Percentiles rank a stretch among this genome's conserved stretches.
Evolutionary conservation across 2,113 vertebrate genomes (phyloP).

Genomic region (Motacilla tschutschensis): DNA sequence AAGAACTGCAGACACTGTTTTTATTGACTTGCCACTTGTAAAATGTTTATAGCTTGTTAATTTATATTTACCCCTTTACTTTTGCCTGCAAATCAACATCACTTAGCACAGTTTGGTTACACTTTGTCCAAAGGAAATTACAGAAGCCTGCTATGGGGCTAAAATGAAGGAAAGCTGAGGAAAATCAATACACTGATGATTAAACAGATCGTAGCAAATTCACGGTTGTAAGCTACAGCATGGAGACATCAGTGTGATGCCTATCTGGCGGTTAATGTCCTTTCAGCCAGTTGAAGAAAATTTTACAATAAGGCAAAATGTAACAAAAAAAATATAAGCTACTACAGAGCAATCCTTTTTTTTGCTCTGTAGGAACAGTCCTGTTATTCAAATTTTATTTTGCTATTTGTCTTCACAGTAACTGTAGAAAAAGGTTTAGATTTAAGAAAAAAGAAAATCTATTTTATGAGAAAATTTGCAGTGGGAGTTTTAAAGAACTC

Average conservation of each 20-base stretch:
- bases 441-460: constrained; percentile 25
- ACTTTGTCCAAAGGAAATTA: constrained; percentile 85
- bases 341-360: constrained; percentile 32
- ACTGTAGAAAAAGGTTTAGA: constrained; percentile 5
- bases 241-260: constrained; percentile 83
- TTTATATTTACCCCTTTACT: constrained; percentile 89
- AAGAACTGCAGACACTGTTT: constrained; percentile 82
- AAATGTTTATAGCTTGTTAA: constrained; percentile 90
- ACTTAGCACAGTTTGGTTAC: constrained; percentile 89
- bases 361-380: background rate
- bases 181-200: constrained; percentile 91
- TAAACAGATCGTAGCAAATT: constrained; percentile 93
- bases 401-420: constrained; percentile 29
- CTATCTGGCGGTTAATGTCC: constrained; percentile 78
- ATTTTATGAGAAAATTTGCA: constrained; percentile 33
- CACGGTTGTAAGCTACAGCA: constrained; percentile 84
- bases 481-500: constrained; percentile 53
- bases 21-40: constrained; percentile 86
- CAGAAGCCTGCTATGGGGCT: constrained; percentile 82
- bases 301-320: constrained; percentile 72
- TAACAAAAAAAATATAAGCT: constrained; percentile 62
- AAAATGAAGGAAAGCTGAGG: constrained; percentile 85
- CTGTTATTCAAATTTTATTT: constrained; percentile 50
- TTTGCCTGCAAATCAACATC: constrained; percentile 88
- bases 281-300: constrained; percentile 75